Base-by-base conservation (phyloP, 2,797 vertebrate species). In the Todus mexicanus region DNA sequence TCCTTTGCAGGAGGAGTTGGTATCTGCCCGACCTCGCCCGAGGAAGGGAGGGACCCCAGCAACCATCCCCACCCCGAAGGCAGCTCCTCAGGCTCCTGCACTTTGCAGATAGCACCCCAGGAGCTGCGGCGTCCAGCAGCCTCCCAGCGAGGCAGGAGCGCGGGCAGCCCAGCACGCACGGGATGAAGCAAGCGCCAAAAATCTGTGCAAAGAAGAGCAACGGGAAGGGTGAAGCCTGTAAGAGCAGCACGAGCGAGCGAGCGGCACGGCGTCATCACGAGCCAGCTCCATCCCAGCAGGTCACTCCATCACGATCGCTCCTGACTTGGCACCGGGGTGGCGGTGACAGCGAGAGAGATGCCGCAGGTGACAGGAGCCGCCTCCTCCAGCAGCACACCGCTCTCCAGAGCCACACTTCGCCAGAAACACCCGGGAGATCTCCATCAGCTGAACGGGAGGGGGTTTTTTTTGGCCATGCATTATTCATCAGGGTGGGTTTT, bases 131-230 rank as follows among this genome's bases (percentile, higher is more conserved):
- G 4, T 56, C 53, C 80, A 7, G 9, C 60, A n/a, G 42, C 72
- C 66, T 38, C 23, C 33, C 10, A 8, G 18, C 26, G 26, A 29
- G 59, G 33, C 4, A 2, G 38, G 40, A 90, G 69, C 31, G 1
- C 0, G 0, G 56, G 51, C 20, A 79, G 38, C 20, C 3, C 4
- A 0, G 38, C 31, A 18, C 1, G 0, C 63, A 11, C 3, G 1
- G 9, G 20, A 43, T 0, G 10, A 71, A 2, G 38, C 54, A 29
- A 66, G 51, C 3, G 0, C 50, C 88, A 72, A 31, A 76, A 92
- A 94, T 79, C 94, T 54, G 50, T 26, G 86, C 84, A 19, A 29
- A 31, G 16, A 19, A 40, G 37, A 66, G 53, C 61, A n/a, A 29
- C 0, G 0, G 45, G 74, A 56, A 43, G 0, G 0, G 53, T 1